Evolutionary conservation across 2,888 invertebrate species (phyloP).

Genomic region (Phania funesta): DNA sequence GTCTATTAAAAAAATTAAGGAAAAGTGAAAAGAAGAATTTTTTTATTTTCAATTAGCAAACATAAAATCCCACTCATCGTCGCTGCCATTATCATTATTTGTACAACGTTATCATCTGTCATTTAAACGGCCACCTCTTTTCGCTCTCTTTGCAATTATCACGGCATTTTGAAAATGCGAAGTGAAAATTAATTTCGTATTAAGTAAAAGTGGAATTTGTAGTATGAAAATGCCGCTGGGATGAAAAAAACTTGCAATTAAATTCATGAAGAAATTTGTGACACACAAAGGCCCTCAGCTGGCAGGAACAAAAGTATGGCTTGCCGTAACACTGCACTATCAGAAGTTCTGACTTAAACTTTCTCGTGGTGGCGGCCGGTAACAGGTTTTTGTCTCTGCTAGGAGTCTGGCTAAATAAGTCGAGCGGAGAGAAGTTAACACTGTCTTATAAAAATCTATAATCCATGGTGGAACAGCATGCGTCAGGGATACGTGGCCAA

Average conservation of each 20-base stretch:
- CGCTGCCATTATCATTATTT: conserved; percentile 45
- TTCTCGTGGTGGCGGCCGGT: no score
- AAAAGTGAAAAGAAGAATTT: conserved; percentile 62
- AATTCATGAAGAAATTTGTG: background rate
- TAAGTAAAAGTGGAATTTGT: conserved; percentile 52
- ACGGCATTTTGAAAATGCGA: conserved; percentile 46
- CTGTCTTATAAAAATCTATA: no score
- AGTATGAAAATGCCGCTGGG: conserved; percentile 60
- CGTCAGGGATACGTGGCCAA: no score
- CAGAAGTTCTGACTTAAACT: no score
- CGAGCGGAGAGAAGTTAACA: no score
- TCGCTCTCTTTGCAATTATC: conserved; percentile 24
- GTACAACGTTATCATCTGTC: conserved; percentile 32
- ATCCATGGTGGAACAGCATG: no score
- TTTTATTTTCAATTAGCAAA: conserved; percentile 50
- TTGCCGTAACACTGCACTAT: no score
- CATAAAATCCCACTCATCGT: conserved; percentile 57
- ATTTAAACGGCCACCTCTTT: conserved; percentile 19
- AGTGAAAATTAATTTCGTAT: conserved; percentile 60
- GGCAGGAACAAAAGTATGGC: no score
- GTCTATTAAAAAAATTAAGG: conserved; percentile 59
- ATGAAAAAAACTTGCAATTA: background rate
- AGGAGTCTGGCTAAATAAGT: no score
- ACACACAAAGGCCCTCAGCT: no score
- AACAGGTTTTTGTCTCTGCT: no score